phyloP scores from a whole-genome alignment of 1,140 invertebrate species.

The Drosophila kikkawai region DNA sequence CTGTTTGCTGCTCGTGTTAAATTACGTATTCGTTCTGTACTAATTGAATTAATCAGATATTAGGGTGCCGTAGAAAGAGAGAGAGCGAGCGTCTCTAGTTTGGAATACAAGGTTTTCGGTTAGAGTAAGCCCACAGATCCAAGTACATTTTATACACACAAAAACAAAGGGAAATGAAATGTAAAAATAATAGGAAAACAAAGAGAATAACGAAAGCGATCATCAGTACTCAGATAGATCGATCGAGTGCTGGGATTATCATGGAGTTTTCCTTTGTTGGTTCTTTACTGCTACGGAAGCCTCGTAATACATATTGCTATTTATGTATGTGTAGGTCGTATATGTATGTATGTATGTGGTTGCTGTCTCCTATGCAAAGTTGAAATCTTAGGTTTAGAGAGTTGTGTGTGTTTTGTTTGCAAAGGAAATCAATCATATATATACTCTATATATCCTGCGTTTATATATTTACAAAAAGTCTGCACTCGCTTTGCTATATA shows the following conservation, averaged over 20 bases:
- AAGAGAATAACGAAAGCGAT: not conserved
- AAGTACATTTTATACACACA: conserved; percentile 45
- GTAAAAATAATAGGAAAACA: not conserved
- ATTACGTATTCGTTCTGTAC: conserved; percentile 54
- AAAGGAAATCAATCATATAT: conserved; percentile 33
- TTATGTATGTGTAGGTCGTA: conserved; percentile 20
- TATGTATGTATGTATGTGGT: conserved; percentile 20
- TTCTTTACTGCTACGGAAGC: conserved; percentile 61
- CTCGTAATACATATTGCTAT: conserved; percentile 46
- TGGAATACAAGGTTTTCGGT: conserved; percentile 39
- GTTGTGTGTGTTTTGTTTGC: conserved; percentile 28
- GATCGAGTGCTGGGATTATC: conserved; percentile 16
- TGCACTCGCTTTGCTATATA: conserved; percentile 24
- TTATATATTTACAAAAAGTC: conserved; percentile 59
- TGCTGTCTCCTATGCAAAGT: conserved; percentile 55
- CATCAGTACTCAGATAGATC: conserved; percentile 1
- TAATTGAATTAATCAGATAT: conserved; percentile 54
- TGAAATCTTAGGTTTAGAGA: conserved; percentile 73
- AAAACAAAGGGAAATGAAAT: conserved; percentile 2
- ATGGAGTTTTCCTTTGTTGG: conserved; percentile 21
- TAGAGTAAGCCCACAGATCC: conserved; percentile 30
- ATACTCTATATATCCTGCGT: conserved; percentile 18
- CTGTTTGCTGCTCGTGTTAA: conserved; percentile 62
- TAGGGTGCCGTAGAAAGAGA: conserved; percentile 40
- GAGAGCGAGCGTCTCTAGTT: conserved; percentile 17